A percentile compares a stretch with the other conserved stretches of the same genome.
Conservation (phyloP, 2,797 vertebrate genomes). For the Macropus fuliginosus region DNA sequence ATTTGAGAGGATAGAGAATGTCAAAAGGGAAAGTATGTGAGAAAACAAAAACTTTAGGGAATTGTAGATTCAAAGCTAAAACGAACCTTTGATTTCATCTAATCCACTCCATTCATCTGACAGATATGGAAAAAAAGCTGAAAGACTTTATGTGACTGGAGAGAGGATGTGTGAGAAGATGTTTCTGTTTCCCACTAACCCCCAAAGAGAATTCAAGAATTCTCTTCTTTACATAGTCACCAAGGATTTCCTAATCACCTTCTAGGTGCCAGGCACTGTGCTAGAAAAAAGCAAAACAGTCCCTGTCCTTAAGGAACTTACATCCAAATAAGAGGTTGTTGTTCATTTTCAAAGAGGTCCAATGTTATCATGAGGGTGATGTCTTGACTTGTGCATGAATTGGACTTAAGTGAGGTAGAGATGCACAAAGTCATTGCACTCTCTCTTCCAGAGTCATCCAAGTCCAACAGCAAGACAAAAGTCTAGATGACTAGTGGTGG, state of each 20-base stretch:
- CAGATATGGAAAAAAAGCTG: neutral
- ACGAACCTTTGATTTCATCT: neutral
- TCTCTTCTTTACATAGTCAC: neutral
- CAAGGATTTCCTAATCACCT: neutral
- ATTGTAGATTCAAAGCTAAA: neutral
- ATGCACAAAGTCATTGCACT: neutral
- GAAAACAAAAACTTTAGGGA: neutral
- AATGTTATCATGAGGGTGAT: neutral
- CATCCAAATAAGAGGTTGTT: neutral
- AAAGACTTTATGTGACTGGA: neutral
- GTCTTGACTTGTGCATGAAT: neutral
- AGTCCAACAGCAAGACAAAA: neutral
- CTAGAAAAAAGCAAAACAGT: neutral
- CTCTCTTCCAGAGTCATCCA: neutral
- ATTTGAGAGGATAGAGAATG: constrained; percentile 8
- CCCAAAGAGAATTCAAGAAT: neutral
- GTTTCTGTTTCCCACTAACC: neutral
- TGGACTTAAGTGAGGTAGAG: neutral
- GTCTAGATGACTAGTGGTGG: neutral
- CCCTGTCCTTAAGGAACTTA: neutral
- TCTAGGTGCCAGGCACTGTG: neutral
- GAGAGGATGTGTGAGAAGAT: neutral
- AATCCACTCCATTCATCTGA: neutral
- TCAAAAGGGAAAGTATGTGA: neutral
- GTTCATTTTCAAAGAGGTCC: neutral